A percentile compares a stretch with the other conserved stretches of the same genome.
Conservation (phyloP, 2,797 vertebrate genomes). For the Erithacus rubecula region DNA sequence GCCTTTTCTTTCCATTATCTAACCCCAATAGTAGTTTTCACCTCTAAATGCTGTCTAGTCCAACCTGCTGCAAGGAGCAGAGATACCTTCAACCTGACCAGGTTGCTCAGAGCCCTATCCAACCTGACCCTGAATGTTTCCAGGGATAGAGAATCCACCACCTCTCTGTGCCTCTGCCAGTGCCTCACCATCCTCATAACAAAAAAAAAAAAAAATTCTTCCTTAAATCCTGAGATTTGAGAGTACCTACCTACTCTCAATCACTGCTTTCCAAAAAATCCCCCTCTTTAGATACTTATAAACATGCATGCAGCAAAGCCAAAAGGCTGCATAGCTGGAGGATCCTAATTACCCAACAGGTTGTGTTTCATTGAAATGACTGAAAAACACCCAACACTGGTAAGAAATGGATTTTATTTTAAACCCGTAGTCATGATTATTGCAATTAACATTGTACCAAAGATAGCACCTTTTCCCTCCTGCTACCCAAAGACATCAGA, state of each 20-base stretch:
- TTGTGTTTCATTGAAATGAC: background rate
- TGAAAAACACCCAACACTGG: background rate
- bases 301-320: background rate
- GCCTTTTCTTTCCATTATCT: background rate
- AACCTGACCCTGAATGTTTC: background rate
- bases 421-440: conserved; percentile 21
- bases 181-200: background rate
- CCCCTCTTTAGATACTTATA: background rate
- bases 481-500: conserved; percentile 26
- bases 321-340: background rate
- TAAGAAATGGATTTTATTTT: conserved; percentile 46
- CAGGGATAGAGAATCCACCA: background rate
- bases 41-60: background rate
- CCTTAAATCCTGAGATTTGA: background rate
- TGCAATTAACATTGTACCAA: conserved; percentile 35
- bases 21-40: background rate
- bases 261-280: background rate
- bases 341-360: conserved; percentile 2
- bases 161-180: background rate
- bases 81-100: background rate
- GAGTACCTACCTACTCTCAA: background rate
- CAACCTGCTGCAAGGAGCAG: background rate
- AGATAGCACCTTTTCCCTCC: conserved; percentile 47
- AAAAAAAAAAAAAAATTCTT: background rate
- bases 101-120: background rate